Percentiles rank a stretch among this genome's conserved stretches.
Conservation (phyloP, 2,888 invertebrate species). For the Punctoribates punctum region DNA sequence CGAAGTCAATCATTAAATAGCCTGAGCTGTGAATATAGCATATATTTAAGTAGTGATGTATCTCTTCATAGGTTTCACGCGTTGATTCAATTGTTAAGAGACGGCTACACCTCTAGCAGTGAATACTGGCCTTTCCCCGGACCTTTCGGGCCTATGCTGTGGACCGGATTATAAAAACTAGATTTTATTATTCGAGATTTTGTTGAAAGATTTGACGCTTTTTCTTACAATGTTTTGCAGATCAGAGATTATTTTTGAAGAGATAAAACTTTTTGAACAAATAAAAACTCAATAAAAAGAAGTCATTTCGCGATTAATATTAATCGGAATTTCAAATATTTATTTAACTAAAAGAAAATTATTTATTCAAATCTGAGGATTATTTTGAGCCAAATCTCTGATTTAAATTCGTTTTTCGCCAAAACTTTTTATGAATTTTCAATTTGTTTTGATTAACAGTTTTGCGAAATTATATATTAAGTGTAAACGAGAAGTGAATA, state of each 20-base stretch:
- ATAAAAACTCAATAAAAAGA: conserved; percentile 8
- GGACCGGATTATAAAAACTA: neutral
- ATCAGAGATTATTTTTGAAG: conserved; percentile 3
- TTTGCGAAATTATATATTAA: too few species aligned
- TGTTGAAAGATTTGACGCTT: conserved; percentile 1
- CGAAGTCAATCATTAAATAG: conserved; percentile 4
- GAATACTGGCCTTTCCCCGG: neutral
- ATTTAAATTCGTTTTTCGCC: neutral
- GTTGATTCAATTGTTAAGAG: conserved; percentile 25
- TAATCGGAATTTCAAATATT: conserved; percentile 1
- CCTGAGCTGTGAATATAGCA: neutral
- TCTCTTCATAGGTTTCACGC: neutral
- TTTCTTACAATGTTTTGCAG: neutral
- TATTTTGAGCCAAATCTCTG: neutral
- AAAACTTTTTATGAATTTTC: too few species aligned
- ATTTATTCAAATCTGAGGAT: neutral
- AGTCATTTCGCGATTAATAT: neutral
- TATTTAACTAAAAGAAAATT: neutral
- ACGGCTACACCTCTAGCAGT: neutral
- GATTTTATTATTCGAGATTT: conserved; percentile 6
- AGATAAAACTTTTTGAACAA: neutral
- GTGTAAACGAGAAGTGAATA: neutral
- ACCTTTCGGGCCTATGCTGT: neutral
- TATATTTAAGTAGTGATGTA: conserved; percentile 24
- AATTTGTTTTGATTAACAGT: too few species aligned